Base-by-base conservation (phyloP, 2,888 invertebrate genomes). In the Pseudoips prasinana region DNA sequence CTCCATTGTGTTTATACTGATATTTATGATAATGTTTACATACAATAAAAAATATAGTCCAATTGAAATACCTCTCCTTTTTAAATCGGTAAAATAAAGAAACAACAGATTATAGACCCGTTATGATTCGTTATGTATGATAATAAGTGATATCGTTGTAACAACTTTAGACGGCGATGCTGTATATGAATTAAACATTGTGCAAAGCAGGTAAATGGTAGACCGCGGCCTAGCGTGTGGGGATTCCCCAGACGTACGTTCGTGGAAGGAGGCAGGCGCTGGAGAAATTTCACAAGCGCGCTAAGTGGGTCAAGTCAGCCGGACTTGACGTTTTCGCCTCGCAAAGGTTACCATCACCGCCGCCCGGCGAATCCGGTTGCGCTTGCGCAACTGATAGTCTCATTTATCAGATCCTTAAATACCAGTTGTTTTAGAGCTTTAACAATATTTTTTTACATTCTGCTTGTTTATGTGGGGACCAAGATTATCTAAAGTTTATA, bases 241-340 rank as follows among this genome's bases (percentile, higher is more conserved):
- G 84, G 80, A 79, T 71, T 84, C 74, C 86, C 86, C 73, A 66
- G 48, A 40, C 62, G 60, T 65, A 63, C 60, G 70, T 84, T 85
- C 84, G 79, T 78, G 73, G 82, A 78, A 84, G 64, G 64, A 64
- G 61, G 64, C 70, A 70, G 62, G 67, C 73, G 73, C 69, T 63
- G 83, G 81, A 82, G 87, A 88, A 86, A 87, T 86, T 86, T 82
- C 86, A 80, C 80, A 85, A 87, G 78, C 69, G 47, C 58, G 51
- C 61, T 52, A 87, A 72, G 87, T 88, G 61, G 88, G 88, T 87
- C 88, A 84, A 83, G 86, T 70, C 81, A 78, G 82, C 82, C 87
- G 87, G 87, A 86, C 80, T 82, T 78, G 76, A 78, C 66, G 80
- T 82, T 84, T 81, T 80, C 78, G 83, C 81, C 69, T 69, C 72